These are phyloP conservation scores for Drosophila longiperda DNA, from an alignment of 2,888 invertebrate genomes.

Conservation along the genomic window DNA sequence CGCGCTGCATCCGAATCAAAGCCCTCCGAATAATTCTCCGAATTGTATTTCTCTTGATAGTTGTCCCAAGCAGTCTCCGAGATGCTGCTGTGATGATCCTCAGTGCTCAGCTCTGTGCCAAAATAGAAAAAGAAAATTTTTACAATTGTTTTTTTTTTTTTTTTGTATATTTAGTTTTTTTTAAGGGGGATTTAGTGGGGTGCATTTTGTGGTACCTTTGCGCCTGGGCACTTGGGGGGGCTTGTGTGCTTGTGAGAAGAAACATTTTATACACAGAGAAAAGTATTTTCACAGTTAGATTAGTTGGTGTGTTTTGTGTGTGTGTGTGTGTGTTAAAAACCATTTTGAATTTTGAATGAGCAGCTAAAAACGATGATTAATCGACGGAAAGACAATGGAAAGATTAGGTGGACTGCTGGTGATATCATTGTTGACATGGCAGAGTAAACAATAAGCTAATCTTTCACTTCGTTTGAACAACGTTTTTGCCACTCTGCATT, in stretches of 20 bases:
- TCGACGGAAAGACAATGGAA: not conserved
- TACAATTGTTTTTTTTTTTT: not conserved
- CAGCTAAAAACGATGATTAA: conserved; percentile 15
- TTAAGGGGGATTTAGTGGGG: conserved; percentile 15
- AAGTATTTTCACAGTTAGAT: conserved; percentile 8
- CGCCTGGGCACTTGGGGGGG: conserved; percentile 75
- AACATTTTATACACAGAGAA: conserved; percentile 40
- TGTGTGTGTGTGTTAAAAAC: conserved; percentile 5
- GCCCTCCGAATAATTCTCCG: conserved; percentile 95
- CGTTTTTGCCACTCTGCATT: not conserved
- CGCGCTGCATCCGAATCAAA: conserved; percentile 94
- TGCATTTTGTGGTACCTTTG: conserved; percentile 77
- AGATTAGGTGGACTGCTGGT: conserved; percentile 2
- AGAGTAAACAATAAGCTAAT: conserved; percentile 2
- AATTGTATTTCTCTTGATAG: conserved; percentile 97
- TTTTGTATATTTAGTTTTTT: not conserved
- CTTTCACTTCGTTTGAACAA: conserved; percentile 17
- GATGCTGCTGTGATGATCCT: conserved; percentile 91
- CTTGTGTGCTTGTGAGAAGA: conserved; percentile 83
- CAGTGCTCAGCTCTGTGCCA: conserved; percentile 87
- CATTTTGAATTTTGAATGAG: conserved; percentile 1
- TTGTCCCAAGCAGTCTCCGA: conserved; percentile 98
- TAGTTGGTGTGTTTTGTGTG: not conserved
- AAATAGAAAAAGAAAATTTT: not conserved
- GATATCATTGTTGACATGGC: conserved; percentile 20